A percentile compares a stretch with the other conserved stretches of the same genome.
Evolutionary conservation across 2,888 invertebrate species (phyloP).

Genomic region (Spatulosminthurus flaviceps): DNA sequence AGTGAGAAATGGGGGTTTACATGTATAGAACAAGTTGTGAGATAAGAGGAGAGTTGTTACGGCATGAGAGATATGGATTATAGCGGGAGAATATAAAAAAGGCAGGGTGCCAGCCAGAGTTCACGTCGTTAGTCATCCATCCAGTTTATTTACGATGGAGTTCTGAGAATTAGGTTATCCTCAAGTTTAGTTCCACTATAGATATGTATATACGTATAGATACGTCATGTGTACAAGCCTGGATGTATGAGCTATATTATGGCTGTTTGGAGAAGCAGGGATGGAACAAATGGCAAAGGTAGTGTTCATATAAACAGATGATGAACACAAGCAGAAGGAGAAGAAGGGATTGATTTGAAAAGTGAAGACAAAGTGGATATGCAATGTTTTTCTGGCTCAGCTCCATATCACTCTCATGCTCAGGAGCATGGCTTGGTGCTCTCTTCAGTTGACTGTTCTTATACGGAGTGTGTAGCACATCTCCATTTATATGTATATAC

Average conservation of each 20-base stretch:
- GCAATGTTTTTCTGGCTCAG: slow-evolving; percentile 23
- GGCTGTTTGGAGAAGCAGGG: no score
- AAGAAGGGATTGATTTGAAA: slow-evolving; percentile 50
- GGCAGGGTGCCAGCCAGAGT: slow-evolving; percentile 47
- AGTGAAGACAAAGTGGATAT: slow-evolving; percentile 23
- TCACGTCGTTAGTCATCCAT: slow-evolving; percentile 52
- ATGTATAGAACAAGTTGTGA: not conserved
- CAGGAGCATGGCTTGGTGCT: no score
- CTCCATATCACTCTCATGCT: not conserved
- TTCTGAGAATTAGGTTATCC: slow-evolving; percentile 38
- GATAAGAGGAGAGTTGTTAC: not conserved
- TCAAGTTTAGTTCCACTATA: slow-evolving; percentile 37
- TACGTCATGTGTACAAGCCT: not conserved
- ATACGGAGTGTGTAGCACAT: no score
- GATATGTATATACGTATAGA: not conserved
- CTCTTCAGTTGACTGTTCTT: no score
- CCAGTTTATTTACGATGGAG: slow-evolving; percentile 51
- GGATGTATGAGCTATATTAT: no score
- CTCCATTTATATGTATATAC: not conserved
- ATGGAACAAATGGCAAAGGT: no score
- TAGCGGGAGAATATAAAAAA: not conserved
- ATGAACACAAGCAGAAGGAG: slow-evolving; percentile 3
- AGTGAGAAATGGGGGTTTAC: not conserved
- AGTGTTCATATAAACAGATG: no score
- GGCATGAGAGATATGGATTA: not conserved